Evolutionary conservation across 2,113 vertebrate species (phyloP).

Genomic region (Urocitellus parryii): DNA sequence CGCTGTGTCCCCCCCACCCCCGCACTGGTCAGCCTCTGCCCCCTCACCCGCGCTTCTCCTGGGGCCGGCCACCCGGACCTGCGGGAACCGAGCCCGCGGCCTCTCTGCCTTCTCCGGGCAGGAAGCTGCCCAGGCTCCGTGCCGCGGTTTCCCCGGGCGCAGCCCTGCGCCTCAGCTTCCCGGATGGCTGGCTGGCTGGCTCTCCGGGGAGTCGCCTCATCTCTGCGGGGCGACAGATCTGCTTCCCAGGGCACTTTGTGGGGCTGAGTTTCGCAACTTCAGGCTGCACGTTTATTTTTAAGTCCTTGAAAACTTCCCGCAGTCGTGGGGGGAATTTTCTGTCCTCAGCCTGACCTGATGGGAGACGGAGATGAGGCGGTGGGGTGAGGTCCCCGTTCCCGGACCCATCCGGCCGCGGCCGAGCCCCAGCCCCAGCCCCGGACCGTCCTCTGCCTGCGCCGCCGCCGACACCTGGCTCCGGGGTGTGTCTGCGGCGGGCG

Average conservation of each 20-base stretch:
- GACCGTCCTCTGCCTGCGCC: not conserved
- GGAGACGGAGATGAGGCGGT: not conserved
- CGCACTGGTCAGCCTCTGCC: not conserved
- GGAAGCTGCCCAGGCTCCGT: not conserved
- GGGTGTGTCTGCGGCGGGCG: conserved; percentile 37
- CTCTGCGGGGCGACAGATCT: not conserved
- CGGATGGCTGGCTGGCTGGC: not conserved
- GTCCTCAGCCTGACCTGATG: conserved; percentile 32
- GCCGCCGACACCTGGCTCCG: conserved; percentile 55
- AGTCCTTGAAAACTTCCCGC: conserved; percentile 73
- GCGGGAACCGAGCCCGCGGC: conserved; percentile 4
- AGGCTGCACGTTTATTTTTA: conserved; percentile 47
- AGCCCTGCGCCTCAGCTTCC: not conserved
- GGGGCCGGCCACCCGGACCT: not conserved
- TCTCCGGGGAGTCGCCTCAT: conserved; percentile 32
- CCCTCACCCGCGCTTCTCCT: not conserved
- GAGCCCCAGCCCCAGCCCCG: not conserved
- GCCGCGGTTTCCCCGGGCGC: conserved; percentile 26
- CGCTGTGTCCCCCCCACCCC: not conserved
- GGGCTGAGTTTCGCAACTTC: conserved; percentile 62
- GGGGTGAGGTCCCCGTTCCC: not conserved
- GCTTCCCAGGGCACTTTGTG: not conserved
- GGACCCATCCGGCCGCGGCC: not conserved
- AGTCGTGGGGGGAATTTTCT: not conserved
- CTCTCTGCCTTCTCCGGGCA: conserved; percentile 12